Evolutionary conservation across 2,888 invertebrate species (phyloP).

Genomic region (Chaitophorus viminalis): DNA sequence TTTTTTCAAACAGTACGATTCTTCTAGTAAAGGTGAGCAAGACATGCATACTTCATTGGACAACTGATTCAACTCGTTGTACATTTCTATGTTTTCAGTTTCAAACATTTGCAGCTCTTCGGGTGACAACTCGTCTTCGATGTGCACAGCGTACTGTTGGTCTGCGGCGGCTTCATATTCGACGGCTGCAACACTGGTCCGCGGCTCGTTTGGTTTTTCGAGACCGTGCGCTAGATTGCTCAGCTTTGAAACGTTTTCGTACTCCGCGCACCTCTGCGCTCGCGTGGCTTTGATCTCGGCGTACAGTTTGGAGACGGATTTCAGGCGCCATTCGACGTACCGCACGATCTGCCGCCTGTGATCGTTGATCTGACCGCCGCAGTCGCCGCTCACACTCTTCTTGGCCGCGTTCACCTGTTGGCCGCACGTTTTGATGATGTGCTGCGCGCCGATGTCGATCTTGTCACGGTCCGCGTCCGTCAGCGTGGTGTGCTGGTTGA

Average conservation of each 20-base stretch:
- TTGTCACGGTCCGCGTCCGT: slow-evolving; percentile 86
- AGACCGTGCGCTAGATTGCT: slow-evolving; percentile 48
- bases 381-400: slow-evolving; percentile 70
- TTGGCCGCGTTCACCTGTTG: slow-evolving; percentile 81
- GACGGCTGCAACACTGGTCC: not conserved
- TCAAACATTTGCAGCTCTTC: slow-evolving; percentile 95
- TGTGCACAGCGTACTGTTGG: slow-evolving; percentile 12
- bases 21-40: not conserved
- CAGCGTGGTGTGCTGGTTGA: slow-evolving; percentile 72
- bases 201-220: not conserved
- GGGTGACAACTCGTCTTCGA: slow-evolving; percentile 75
- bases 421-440: slow-evolving; percentile 83
- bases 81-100: slow-evolving; percentile 87
- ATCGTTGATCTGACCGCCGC: slow-evolving; percentile 74
- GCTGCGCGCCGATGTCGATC: slow-evolving; percentile 86
- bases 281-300: slow-evolving; percentile 88
- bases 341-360: slow-evolving; percentile 82
- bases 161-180: slow-evolving; percentile 43
- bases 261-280: slow-evolving; percentile 85
- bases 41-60: slow-evolving; percentile 78
- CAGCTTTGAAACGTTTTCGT: slow-evolving; percentile 77
- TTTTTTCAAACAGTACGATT: not conserved
- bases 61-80: slow-evolving; percentile 86
- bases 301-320: slow-evolving; percentile 86
- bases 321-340: slow-evolving; percentile 82